Evolutionary conservation across 2,888 invertebrate species (phyloP).

Genomic region (Chloroclystis v-ata): DNA sequence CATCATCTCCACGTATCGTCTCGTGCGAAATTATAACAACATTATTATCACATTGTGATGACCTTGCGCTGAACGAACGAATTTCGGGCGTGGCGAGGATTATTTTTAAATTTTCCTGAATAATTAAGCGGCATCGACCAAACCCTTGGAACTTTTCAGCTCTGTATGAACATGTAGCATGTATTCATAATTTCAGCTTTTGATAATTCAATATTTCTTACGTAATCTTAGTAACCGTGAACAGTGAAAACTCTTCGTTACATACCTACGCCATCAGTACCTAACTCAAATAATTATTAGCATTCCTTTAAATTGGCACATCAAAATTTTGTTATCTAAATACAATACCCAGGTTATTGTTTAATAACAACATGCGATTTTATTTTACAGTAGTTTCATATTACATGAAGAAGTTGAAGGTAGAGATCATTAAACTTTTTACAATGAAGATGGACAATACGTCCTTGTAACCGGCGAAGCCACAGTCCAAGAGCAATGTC

Average conservation of each 20-base stretch:
- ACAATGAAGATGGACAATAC: slow-evolving; percentile 9
- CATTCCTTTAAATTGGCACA: no score
- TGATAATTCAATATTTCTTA: no score
- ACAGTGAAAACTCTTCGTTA: not conserved
- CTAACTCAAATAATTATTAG: no score
- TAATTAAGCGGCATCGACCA: slow-evolving; percentile 14
- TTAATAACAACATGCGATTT: no score
- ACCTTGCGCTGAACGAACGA: slow-evolving; percentile 20
- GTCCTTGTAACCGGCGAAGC: slow-evolving; percentile 29
- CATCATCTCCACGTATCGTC: slow-evolving; percentile 11
- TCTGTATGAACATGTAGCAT: not conserved
- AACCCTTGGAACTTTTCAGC: slow-evolving; percentile 7
- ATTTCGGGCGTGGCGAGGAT: slow-evolving; percentile 15
- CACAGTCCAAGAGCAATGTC: slow-evolving; percentile 64
- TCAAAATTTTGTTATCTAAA: no score
- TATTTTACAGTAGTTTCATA: no score
- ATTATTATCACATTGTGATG: slow-evolving; percentile 25
- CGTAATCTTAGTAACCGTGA: no score
- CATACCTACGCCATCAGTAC: no score
- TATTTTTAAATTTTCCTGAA: slow-evolving; percentile 25
- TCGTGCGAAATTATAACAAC: slow-evolving; percentile 18
- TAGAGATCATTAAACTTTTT: slow-evolving; percentile 14
- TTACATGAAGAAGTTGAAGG: slow-evolving; percentile 2
- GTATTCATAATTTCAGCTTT: not conserved
- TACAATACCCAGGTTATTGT: no score